Evolutionary conservation across 1,140 invertebrate genomes (phyloP), one percentile per base, ranked within the genome.

Genomic region (Macrostomum lignano): DNA sequence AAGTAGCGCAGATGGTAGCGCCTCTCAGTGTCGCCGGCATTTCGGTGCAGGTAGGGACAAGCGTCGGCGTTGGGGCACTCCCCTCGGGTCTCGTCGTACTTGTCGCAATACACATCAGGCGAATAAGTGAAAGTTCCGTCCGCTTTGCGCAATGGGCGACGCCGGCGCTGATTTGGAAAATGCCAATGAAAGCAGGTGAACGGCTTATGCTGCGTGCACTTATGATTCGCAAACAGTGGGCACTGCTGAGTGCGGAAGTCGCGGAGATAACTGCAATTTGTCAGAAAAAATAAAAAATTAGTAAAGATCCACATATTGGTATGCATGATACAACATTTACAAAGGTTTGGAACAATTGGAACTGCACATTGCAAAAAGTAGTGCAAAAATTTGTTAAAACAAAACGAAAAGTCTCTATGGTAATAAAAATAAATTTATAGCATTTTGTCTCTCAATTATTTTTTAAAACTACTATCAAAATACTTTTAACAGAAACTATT

Each of bases 141-240:
- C 55, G 78, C 69, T 60, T 77, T 79, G 46, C 77, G 66, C 15
- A 91, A 71, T 21, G 82, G 82, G 47, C 84, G 66, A 50, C 88
- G 66, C 57, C 88, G 69, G 49, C 81, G 66, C 60, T 96, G 88
- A 63, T 96, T 96, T 67, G 82, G 78, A 67, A 96, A 96, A 71
- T 94, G 88, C 86, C 86, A 96, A 64, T 94, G 74, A 68, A 94
- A 94, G 68, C 86, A 94, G 50, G 82, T 86, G 64, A 86, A 96
- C 40, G 88, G 88, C 51, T 84, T 71, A 67, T 96, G 88, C 65
- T 93, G 81, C 54, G 81, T 86, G 64, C 86, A 96, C 71, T 94
- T 93, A 66, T 93, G 82, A 67, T 93, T 82, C 52, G 91, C 68
- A 66, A 96, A 94, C 46, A 86, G 71, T 44, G 76, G 74, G 66